A percentile compares a stretch with the other conserved stretches of the same genome.
Evolutionary conservation across 2,888 invertebrate species (phyloP).

Genomic region (Atrina japonica): DNA sequence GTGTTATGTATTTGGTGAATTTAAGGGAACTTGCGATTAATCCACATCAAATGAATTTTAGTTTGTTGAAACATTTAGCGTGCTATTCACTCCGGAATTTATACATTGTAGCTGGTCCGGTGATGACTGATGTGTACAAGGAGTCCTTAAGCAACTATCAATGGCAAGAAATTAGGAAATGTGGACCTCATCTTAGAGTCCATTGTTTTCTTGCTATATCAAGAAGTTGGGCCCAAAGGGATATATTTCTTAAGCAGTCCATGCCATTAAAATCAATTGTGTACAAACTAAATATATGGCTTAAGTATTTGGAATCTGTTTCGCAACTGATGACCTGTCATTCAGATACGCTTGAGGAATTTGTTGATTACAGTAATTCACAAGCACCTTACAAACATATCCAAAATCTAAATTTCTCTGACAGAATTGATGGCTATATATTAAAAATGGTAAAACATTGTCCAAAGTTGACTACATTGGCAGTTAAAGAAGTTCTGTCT

Average conservation of each 20-base stretch:
- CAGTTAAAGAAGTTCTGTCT: constrained; percentile 54
- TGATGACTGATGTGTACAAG: constrained; percentile 51
- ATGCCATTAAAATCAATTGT: constrained; percentile 54
- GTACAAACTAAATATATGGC: constrained; percentile 46
- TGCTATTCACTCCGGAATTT: constrained; percentile 49
- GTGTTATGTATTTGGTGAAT: constrained; percentile 59
- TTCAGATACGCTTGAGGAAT: constrained; percentile 46
- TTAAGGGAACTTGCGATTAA: constrained; percentile 52
- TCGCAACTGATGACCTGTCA: constrained; percentile 41
- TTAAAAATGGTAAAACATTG: constrained; percentile 46
- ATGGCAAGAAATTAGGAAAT: constrained; percentile 52
- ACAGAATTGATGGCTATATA: constrained; percentile 42
- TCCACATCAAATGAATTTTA: constrained; percentile 55
- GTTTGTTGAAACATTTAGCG: constrained; percentile 53
- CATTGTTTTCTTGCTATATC: constrained; percentile 50
- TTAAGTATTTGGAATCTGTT: constrained; percentile 41
- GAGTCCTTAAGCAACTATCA: constrained; percentile 54
- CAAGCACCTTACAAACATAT: constrained; percentile 37
- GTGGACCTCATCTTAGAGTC: constrained; percentile 48
- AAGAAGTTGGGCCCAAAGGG: constrained; percentile 57
- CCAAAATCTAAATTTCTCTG: constrained; percentile 18
- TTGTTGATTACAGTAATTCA: constrained; percentile 52
- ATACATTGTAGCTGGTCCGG: constrained; percentile 50
- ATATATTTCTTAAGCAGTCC: constrained; percentile 50
- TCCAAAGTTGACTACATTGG: constrained; percentile 49